phyloP scores from a whole-genome alignment of 1,140 invertebrate genomes.

The Hyposmocoma kahamanoa region DNA sequence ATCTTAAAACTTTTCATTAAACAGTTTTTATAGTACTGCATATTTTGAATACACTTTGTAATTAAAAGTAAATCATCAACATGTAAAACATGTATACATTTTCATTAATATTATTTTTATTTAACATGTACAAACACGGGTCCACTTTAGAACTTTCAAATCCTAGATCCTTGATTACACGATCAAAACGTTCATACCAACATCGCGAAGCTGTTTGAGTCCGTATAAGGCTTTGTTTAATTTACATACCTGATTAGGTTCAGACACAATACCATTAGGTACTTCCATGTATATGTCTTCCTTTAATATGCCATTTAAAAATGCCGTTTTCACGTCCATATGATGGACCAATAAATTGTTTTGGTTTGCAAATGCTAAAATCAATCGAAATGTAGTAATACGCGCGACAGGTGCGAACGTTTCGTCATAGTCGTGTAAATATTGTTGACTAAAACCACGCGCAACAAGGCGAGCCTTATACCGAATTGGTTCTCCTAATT shows the following conservation, averaged over 20 bases:
- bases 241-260: conserved; percentile 12
- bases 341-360: conserved; percentile 44
- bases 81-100: conserved; percentile 22
- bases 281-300: conserved; percentile 49
- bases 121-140: conserved; percentile 8
- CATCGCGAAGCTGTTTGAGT: conserved; percentile 14
- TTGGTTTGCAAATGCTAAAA: conserved; percentile 57
- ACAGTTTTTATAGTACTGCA: conserved; percentile 4
- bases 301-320: conserved; percentile 40
- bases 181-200: conserved; percentile 22
- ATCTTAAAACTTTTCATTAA: conserved; percentile 13
- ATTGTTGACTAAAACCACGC: conserved; percentile 49
- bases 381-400: conserved; percentile 33
- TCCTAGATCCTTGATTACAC: conserved; percentile 10
- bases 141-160: conserved; percentile 3
- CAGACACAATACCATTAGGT: conserved; percentile 28
- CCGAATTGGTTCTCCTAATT: conserved; percentile 29
- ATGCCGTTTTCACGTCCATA: conserved; percentile 18
- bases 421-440: conserved; percentile 35
- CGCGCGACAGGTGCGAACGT: conserved; percentile 23
- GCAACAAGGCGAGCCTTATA: conserved; percentile 35
- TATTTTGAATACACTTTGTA: neutral
- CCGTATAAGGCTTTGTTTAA: conserved; percentile 19
- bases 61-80: conserved; percentile 5
- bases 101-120: conserved; percentile 20